phyloP scores from a whole-genome alignment of 2,888 invertebrate species.

The Loripinus fragilis region DNA sequence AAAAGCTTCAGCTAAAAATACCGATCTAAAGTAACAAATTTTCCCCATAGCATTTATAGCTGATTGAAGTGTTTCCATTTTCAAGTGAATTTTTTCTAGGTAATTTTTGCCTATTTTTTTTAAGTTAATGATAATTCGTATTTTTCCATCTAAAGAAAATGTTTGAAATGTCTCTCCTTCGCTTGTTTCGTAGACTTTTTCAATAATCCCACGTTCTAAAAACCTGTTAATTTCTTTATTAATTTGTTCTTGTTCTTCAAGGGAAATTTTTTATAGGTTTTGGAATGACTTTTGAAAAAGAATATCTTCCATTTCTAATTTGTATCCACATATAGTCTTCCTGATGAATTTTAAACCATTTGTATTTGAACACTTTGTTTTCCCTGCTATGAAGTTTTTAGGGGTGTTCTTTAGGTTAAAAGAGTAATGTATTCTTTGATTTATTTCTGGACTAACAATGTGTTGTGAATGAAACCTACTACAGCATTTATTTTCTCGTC shows the following conservation, averaged over 20 bases:
- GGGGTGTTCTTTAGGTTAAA: too few relatives aligned
- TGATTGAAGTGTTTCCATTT: slow-evolving; percentile 48
- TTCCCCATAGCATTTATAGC: slow-evolving; percentile 26
- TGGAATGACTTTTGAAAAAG: too few relatives aligned
- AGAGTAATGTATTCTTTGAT: too few relatives aligned
- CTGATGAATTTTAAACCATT: too few relatives aligned
- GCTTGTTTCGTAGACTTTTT: background rate
- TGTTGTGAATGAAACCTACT: too few relatives aligned
- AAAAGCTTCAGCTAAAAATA: slow-evolving; percentile 44
- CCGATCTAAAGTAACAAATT: slow-evolving; percentile 43
- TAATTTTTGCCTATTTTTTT: slow-evolving; percentile 30
- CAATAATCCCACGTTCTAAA: slow-evolving; percentile 25
- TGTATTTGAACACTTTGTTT: too few relatives aligned
- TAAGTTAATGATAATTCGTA: slow-evolving; percentile 34
- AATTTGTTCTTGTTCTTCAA: slow-evolving; percentile 20
- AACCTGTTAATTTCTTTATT: slow-evolving; percentile 12
- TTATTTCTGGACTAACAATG: too few relatives aligned
- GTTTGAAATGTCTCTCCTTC: slow-evolving; percentile 32
- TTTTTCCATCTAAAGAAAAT: slow-evolving; percentile 29
- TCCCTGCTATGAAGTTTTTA: too few relatives aligned
- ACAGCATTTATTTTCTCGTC: too few relatives aligned
- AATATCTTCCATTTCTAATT: too few relatives aligned
- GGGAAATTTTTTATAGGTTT: slow-evolving; percentile 9
- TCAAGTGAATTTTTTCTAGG: slow-evolving; percentile 39
- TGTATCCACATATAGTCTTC: too few relatives aligned